Percentiles rank a stretch among this genome's conserved stretches.
phyloP scores from a whole-genome alignment of 35 echinoderm and acorn worm genomes.

The Anneissia japonica region DNA sequence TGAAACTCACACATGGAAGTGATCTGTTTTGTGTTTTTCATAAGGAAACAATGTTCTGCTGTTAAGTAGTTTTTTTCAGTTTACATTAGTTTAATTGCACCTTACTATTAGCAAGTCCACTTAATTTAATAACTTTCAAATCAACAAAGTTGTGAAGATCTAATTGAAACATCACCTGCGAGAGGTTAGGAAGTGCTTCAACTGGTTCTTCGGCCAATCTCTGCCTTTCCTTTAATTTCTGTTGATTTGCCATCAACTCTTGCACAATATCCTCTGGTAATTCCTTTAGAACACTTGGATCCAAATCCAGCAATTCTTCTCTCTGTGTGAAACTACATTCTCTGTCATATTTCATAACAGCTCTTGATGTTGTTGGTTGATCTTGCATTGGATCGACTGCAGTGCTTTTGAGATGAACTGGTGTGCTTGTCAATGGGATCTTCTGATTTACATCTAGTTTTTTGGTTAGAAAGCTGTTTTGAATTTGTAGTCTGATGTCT shows the following conservation, averaged over 20 bases:
- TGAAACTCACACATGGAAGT: no score
- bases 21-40: no score
- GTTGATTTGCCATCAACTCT: slow-evolving; percentile 44
- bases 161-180: slow-evolving; percentile 26
- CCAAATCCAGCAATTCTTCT: slow-evolving; percentile 7
- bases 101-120: no score
- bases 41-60: no score
- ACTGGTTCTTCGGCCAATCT: slow-evolving; percentile 14
- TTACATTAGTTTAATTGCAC: no score
- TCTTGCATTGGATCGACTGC: background rate
- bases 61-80: no score
- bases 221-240: slow-evolving; percentile 18
- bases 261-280: slow-evolving; percentile 55
- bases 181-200: slow-evolving; percentile 63
- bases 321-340: background rate
- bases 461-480: slow-evolving; percentile 25
- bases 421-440: background rate
- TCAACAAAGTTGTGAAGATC: no score
- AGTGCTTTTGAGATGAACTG: background rate
- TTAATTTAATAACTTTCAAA: no score
- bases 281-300: slow-evolving; percentile 47
- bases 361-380: background rate
- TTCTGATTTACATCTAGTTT: background rate
- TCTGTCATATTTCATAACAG: background rate
- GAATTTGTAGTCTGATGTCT: slow-evolving; percentile 46